Evolutionary conservation across 2,797 vertebrate genomes (phyloP).

Genomic region (Aphelocoma californica): DNA sequence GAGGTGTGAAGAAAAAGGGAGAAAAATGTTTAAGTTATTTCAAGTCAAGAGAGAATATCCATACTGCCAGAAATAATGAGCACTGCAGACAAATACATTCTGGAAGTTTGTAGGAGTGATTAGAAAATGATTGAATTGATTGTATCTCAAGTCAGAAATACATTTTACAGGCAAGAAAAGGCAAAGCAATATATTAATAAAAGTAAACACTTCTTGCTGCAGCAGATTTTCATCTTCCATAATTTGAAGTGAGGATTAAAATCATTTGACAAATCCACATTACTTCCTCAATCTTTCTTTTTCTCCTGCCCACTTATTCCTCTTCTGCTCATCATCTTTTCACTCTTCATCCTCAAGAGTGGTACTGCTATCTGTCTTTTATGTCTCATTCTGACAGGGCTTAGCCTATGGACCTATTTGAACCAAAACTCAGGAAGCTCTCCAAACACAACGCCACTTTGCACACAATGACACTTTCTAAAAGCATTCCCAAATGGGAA

Average conservation of each 20-base stretch:
- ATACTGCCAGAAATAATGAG: background rate
- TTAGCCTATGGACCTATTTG: background rate
- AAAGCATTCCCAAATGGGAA: background rate
- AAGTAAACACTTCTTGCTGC: background rate
- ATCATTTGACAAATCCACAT: background rate
- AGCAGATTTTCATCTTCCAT: background rate
- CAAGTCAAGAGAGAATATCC: background rate
- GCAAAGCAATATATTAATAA: background rate
- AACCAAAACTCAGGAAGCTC: constrained; percentile 1
- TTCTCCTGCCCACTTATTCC: background rate
- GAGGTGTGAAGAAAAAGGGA: background rate
- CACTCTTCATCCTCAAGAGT: background rate
- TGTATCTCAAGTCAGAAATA: background rate
- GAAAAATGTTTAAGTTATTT: background rate
- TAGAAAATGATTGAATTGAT: background rate
- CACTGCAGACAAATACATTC: background rate
- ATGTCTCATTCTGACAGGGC: background rate
- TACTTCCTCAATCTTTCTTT: background rate
- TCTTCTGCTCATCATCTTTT: background rate
- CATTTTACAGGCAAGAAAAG: constrained; percentile 14
- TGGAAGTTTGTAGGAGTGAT: background rate
- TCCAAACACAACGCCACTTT: background rate
- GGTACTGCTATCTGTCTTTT: background rate
- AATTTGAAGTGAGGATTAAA: background rate
- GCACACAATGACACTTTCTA: background rate